Base-by-base conservation (phyloP, 2,113 vertebrate genomes). In the Entomyzon cyanotis region DNA sequence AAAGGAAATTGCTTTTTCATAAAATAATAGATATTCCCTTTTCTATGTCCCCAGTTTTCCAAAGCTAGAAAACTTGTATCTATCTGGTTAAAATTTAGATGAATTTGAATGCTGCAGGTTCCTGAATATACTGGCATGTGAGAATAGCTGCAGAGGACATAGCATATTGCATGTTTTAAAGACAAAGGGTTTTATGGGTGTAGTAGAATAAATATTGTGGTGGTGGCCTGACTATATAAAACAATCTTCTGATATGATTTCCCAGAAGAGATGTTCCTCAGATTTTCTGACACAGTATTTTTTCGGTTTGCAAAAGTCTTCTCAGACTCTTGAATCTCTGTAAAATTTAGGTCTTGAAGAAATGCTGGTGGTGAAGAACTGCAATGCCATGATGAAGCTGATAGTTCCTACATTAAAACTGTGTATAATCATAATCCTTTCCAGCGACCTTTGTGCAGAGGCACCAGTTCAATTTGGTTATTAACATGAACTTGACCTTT, bases 401-500 rank as follows among this genome's bases (percentile, higher is more conserved):
- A 42, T 33, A 82, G 41, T 58, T 35, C 9, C 33, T 49, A 12
- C 14, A 31, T 47, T 67, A 69, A 80, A 84, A 56, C 19, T 25
- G 5, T 65, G 18, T 74, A 49, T 73, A 90, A 90, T 73, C 42
- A 62, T 73, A 62, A 77, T 58, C 33, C 15, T 87, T 90, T 90
- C 44, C 25, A 69, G 10, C 0, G 5, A 82, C 53, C 70, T 90
- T 94, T 80, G 44, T 1, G 5, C 10, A 4, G 56, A 64, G 20
- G 24, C 49, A 84, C 15, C 9, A 46, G 79, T 88, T 96, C 70
- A 81, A 46, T 84, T 87, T 8, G 4, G 12, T 91, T 89, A 73
- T 94, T 90, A 94, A 49, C 39, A 87, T 31, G 60, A 68, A 71
- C 67, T 91, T 94, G 91, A 94, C 69, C 47, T 91, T 94, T 93